Conservation (phyloP, 1,140 invertebrate genomes). For the Drosophila leontia region DNA sequence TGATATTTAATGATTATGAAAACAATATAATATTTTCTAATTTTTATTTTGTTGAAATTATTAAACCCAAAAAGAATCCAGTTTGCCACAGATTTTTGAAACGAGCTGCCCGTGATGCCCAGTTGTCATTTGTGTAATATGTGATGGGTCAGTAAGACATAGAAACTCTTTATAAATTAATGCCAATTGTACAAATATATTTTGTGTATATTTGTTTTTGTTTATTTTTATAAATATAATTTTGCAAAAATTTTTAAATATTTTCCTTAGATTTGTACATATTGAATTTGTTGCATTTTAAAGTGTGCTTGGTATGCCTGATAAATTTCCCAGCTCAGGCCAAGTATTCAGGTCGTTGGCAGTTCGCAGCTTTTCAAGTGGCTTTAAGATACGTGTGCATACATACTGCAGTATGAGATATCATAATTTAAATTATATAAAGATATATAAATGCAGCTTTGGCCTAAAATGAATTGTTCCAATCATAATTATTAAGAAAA, state of each 20-base stretch:
- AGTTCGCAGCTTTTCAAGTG: background rate
- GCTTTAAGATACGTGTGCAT: background rate
- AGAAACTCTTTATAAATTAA: background rate
- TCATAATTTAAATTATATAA: background rate
- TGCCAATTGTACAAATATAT: background rate
- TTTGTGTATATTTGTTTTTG: background rate
- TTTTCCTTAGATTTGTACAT: background rate
- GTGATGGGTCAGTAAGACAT: background rate
- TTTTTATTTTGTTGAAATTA: background rate
- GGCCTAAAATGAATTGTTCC: too few relatives aligned
- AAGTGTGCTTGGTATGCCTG: slow-evolving; percentile 1
- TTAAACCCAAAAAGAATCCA: background rate
- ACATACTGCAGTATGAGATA: background rate
- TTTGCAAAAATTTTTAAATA: background rate
- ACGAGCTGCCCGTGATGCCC: background rate
- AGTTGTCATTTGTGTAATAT: background rate
- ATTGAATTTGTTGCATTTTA: too few relatives aligned
- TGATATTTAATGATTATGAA: too few relatives aligned
- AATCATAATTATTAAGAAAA: too few relatives aligned
- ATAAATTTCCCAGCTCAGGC: slow-evolving; percentile 2
- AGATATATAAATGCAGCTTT: background rate
- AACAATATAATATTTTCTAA: too few relatives aligned
- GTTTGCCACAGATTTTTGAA: background rate
- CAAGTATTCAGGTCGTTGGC: slow-evolving; percentile 6
- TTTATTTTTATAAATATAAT: background rate